Conservation (phyloP, 2,888 invertebrate genomes). For the Exocentrus adspersus region DNA sequence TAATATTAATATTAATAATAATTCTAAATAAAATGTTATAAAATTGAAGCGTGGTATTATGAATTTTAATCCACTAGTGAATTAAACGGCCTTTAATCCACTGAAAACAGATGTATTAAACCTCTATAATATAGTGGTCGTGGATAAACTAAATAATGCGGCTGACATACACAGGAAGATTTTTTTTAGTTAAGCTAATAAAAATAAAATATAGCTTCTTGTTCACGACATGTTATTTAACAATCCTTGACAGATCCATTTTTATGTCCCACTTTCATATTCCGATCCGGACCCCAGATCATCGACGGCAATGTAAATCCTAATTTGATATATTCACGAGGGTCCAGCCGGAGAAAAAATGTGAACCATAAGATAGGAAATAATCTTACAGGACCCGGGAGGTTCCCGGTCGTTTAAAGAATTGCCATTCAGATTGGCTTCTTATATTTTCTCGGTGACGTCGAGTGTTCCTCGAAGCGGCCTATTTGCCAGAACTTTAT, state of each 20-base stretch:
- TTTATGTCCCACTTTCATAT: not conserved
- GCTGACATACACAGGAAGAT: too few relatives aligned
- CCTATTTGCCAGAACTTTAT: constrained; percentile 24
- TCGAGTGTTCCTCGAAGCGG: constrained; percentile 23
- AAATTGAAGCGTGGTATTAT: too few relatives aligned
- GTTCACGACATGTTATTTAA: not conserved
- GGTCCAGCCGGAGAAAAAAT: constrained; percentile 14
- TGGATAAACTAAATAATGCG: too few relatives aligned
- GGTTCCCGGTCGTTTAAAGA: constrained; percentile 37
- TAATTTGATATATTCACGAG: constrained; percentile 20
- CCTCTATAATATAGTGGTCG: too few relatives aligned
- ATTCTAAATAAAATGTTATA: too few relatives aligned
- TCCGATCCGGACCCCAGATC: constrained; percentile 1
- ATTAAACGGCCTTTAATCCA: too few relatives aligned
- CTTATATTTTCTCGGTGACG: constrained; percentile 30
- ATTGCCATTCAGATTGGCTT: constrained; percentile 36
- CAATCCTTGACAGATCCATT: not conserved
- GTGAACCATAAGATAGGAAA: constrained; percentile 26
- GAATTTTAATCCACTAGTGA: too few relatives aligned
- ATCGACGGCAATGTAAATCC: constrained; percentile 10
- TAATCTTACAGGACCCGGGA: constrained; percentile 38
- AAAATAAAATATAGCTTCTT: too few relatives aligned
- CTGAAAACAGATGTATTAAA: too few relatives aligned
- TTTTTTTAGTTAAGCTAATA: not conserved
- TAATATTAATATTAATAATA: too few relatives aligned